Percentiles rank a stretch among this genome's conserved stretches.
These are phyloP conservation scores for Volucella inanis DNA, from an alignment of 2,888 invertebrate genomes.

Conservation along the genomic window DNA sequence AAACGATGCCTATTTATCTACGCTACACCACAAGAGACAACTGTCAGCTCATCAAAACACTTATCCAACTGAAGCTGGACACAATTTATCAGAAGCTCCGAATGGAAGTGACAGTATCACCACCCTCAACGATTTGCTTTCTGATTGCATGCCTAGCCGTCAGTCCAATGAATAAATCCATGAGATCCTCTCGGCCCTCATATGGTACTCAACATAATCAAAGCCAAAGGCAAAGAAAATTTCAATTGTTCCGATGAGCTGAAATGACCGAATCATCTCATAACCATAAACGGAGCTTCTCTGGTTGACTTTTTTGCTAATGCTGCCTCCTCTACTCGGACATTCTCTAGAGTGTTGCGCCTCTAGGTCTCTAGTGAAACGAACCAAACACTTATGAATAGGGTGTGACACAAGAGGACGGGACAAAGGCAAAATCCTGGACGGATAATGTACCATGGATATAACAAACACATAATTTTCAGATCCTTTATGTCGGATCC, in stretches of 20 bases:
- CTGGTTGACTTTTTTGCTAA: conserved; percentile 7
- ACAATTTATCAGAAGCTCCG: conserved; percentile 56
- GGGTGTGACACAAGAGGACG: conserved; percentile 37
- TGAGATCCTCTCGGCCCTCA: conserved; percentile 31
- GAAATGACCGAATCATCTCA: conserved; percentile 55
- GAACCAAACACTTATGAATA: conserved; percentile 26
- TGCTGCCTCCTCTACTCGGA: not conserved
- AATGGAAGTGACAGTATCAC: conserved; percentile 32
- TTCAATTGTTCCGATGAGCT: conserved; percentile 68
- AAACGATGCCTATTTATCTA: conserved; percentile 32
- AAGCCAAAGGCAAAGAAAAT: conserved; percentile 53
- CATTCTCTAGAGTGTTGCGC: conserved; percentile 38
- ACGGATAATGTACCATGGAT: conserved; percentile 56
- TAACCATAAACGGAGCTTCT: conserved; percentile 66
- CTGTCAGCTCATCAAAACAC: conserved; percentile 44
- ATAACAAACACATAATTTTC: conserved; percentile 62
- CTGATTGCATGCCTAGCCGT: conserved; percentile 43
- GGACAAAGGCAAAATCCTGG: conserved; percentile 44
- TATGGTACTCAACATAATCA: conserved; percentile 17
- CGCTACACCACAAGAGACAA: conserved; percentile 12
- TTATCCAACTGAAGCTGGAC: conserved; percentile 66
- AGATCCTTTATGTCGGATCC: conserved; percentile 26
- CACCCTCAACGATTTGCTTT: conserved; percentile 34
- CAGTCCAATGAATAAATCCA: conserved; percentile 49
- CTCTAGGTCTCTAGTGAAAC: conserved; percentile 2